phyloP scores from a whole-genome alignment of 1,140 invertebrate genomes.

The Drosophila albomicans region DNA sequence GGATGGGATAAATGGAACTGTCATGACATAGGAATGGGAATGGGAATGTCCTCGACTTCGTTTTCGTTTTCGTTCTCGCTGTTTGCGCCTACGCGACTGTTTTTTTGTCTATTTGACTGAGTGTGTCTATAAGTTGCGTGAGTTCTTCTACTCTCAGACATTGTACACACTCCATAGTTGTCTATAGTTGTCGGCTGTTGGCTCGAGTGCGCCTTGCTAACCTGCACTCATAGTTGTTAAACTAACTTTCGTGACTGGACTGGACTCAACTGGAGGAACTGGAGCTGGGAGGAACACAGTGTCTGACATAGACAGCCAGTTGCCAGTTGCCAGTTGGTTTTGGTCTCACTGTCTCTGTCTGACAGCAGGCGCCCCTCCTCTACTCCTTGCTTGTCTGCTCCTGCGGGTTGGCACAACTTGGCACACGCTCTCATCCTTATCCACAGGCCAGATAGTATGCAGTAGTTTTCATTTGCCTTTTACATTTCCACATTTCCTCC shows the following conservation, averaged over 20 bases:
- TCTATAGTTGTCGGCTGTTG: conserved; percentile 47
- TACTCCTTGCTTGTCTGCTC: too few species aligned
- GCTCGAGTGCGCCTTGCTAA: conserved; percentile 66
- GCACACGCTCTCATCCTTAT: conserved; percentile 48
- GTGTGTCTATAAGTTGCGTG: conserved; percentile 63
- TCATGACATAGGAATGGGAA: neutral
- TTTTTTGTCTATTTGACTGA: conserved; percentile 34
- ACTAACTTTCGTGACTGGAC: conserved; percentile 79
- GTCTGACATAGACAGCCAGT: too few species aligned
- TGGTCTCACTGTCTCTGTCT: conserved; percentile 46
- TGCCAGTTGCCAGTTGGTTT: too few species aligned
- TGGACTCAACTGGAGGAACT: conserved; percentile 19
- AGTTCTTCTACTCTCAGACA: conserved; percentile 54
- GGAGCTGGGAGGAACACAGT: too few species aligned
- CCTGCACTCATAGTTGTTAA: conserved; percentile 70
- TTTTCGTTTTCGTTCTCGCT: neutral
- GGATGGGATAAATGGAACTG: conserved; percentile 17
- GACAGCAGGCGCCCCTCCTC: conserved; percentile 22
- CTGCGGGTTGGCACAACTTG: conserved; percentile 54
- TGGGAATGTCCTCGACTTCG: neutral
- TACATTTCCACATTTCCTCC: conserved; percentile 81
- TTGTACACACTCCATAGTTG: conserved; percentile 62
- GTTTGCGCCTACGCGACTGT: conserved; percentile 34
- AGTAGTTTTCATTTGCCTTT: conserved; percentile 80
- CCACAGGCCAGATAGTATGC: conserved; percentile 44